Percentiles rank a stretch among this genome's conserved stretches.
Conservation (phyloP, 2,888 invertebrate species). For the Chrysomela aeneicollis region DNA sequence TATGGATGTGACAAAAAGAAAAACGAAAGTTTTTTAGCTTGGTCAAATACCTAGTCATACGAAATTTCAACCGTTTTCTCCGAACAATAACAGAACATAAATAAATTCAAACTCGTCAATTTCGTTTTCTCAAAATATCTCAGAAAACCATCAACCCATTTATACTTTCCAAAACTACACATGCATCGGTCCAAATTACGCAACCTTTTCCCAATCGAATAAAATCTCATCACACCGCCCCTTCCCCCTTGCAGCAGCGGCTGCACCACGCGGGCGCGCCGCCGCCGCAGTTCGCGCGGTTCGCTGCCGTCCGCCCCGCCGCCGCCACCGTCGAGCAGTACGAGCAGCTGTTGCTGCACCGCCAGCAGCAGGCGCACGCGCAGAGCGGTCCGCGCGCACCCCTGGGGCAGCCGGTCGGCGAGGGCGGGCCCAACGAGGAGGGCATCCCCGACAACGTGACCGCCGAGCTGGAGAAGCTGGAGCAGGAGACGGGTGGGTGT, state of each 20-base stretch:
- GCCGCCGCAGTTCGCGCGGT: conserved; percentile 48
- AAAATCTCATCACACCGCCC: no score
- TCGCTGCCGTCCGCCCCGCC: conserved; percentile 49
- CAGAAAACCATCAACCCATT: no score
- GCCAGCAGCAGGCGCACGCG: conserved; percentile 50
- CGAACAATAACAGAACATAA: no score
- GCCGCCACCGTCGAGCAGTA: conserved; percentile 55
- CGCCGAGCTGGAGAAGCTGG: conserved; percentile 73
- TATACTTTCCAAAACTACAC: no score
- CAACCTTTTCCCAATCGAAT: no score
- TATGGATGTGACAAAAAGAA: no score
- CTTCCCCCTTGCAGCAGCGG: conserved; percentile 35
- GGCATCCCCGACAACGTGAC: conserved; percentile 74
- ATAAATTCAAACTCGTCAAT: no score
- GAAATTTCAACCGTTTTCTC: no score
- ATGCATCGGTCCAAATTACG: no score
- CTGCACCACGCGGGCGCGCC: conserved; percentile 33
- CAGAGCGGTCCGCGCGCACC: conserved; percentile 40
- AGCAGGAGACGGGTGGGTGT: conserved; percentile 69
- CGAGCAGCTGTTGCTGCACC: conserved; percentile 51
- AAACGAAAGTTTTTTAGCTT: no score
- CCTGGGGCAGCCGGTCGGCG: conserved; percentile 32
- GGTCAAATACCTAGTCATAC: no score
- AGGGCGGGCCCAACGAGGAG: conserved; percentile 54
- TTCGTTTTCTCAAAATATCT: no score